A percentile compares a stretch with the other conserved stretches of the same genome.
Evolutionary conservation across 1,140 invertebrate species (phyloP).

Genomic region (Drosophila watanabei): DNA sequence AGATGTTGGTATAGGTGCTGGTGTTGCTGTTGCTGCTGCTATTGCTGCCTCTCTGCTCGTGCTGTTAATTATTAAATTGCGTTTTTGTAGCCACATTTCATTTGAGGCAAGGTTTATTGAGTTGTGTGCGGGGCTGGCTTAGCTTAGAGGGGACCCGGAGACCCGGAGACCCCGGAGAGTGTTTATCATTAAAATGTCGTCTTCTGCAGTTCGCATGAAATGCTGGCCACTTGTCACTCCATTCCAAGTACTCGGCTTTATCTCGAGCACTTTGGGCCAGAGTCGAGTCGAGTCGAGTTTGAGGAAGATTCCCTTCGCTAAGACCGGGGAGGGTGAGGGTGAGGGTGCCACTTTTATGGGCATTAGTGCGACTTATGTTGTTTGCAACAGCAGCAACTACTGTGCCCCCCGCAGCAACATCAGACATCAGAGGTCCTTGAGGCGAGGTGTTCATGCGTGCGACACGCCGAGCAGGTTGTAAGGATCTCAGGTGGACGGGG

Average conservation of each 20-base stretch:
- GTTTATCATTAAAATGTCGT: slow-evolving; percentile 82
- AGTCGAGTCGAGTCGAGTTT: slow-evolving; percentile 30
- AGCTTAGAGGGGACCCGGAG: not conserved
- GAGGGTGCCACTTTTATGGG: slow-evolving; percentile 77
- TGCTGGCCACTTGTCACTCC: slow-evolving; percentile 81
- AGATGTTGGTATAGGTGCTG: slow-evolving; percentile 23
- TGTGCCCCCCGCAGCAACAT: slow-evolving; percentile 38
- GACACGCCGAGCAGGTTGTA: slow-evolving; percentile 66
- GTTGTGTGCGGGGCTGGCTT: slow-evolving; percentile 64
- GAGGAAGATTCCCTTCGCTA: not conserved
- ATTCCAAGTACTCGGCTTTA: slow-evolving; percentile 79
- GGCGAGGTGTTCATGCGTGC: slow-evolving; percentile 80
- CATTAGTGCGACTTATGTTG: slow-evolving; percentile 83
- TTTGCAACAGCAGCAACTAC: slow-evolving; percentile 46
- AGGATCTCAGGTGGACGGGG: slow-evolving; percentile 7
- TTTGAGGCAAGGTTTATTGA: slow-evolving; percentile 78
- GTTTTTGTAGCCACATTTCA: slow-evolving; percentile 81
- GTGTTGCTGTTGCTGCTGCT: not conserved
- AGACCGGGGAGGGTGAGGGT: not conserved
- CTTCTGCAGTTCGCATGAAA: slow-evolving; percentile 80
- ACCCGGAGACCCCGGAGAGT: slow-evolving; percentile 12
- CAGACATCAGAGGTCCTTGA: slow-evolving; percentile 44
- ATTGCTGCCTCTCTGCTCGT: slow-evolving; percentile 54
- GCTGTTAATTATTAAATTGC: slow-evolving; percentile 84
- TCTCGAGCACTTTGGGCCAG: slow-evolving; percentile 71